A percentile compares a stretch with the other conserved stretches of the same genome.
Evolutionary conservation across 2,113 vertebrate genomes (phyloP).

Genomic region (Bettongia penicillata): DNA sequence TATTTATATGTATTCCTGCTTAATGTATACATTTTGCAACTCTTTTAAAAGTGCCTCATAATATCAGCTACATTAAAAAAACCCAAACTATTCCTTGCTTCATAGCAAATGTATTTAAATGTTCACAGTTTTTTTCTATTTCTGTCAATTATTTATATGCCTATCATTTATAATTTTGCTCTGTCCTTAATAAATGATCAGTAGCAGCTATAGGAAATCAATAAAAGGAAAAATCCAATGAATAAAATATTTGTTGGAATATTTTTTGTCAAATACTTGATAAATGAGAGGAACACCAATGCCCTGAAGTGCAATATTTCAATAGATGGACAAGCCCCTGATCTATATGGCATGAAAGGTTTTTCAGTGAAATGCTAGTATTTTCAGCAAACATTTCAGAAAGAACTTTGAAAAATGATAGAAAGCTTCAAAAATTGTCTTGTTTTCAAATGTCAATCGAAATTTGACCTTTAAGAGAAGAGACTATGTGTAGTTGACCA

Average conservation of each 20-base stretch:
- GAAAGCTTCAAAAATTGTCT: constrained; percentile 41
- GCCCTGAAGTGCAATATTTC: not conserved
- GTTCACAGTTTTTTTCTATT: not conserved
- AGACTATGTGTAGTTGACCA: not conserved
- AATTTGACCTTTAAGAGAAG: constrained; percentile 12
- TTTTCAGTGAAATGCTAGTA: not conserved
- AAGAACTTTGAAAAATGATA: not conserved
- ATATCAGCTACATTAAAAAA: not conserved
- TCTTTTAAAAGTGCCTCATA: not conserved
- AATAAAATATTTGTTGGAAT: not conserved
- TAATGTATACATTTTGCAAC: not conserved
- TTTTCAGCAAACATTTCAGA: not conserved
- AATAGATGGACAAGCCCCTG: fast-evolving
- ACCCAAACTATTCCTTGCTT: not conserved
- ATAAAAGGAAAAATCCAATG: not conserved
- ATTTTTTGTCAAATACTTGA: not conserved
- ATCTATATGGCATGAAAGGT: not conserved
- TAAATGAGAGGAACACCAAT: not conserved
- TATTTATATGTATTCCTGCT: not conserved
- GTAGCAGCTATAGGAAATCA: not conserved
- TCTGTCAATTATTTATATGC: not conserved
- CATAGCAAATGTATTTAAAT: not conserved
- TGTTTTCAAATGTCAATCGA: constrained; percentile 14
- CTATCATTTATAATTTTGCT: not conserved
- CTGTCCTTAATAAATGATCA: not conserved